A percentile compares a stretch with the other conserved stretches of the same genome.
phyloP scores from a whole-genome alignment of 2,797 vertebrate species.

The Spinus olivaceus region DNA sequence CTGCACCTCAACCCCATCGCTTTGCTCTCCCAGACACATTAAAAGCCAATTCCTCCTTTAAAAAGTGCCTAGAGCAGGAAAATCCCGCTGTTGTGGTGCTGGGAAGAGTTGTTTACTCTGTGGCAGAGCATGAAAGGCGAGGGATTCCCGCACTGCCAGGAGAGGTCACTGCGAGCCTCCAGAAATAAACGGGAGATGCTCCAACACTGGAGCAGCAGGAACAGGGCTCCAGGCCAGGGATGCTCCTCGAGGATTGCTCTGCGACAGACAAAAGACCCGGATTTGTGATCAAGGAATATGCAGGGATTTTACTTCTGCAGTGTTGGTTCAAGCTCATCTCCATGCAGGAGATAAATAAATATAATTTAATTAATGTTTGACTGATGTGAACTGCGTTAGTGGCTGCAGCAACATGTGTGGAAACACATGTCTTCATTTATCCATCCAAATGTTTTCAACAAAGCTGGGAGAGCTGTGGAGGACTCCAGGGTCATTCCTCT shows the following conservation, averaged over 20 bases:
- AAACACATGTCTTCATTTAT: neutral
- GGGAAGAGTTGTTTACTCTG: neutral
- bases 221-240: neutral
- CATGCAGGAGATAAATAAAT: neutral
- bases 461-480: neutral
- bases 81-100: neutral
- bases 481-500: neutral
- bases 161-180: slow-evolving; percentile 21
- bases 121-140: neutral
- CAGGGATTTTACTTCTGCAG: neutral
- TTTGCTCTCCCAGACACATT: neutral
- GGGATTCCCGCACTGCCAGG: neutral
- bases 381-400: neutral
- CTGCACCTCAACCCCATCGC: neutral
- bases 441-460: neutral
- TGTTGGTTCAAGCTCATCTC: neutral
- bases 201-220: accelerated
- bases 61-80: neutral
- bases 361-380: neutral
- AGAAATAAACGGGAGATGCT: neutral
- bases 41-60: neutral
- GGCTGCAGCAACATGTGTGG: neutral
- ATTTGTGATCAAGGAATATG: neutral
- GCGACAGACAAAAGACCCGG: neutral
- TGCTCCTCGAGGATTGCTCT: neutral